These are phyloP conservation scores for Herpetotheres cachinnans DNA, from an alignment of 2,113 vertebrate genomes.

Conservation along the genomic window DNA sequence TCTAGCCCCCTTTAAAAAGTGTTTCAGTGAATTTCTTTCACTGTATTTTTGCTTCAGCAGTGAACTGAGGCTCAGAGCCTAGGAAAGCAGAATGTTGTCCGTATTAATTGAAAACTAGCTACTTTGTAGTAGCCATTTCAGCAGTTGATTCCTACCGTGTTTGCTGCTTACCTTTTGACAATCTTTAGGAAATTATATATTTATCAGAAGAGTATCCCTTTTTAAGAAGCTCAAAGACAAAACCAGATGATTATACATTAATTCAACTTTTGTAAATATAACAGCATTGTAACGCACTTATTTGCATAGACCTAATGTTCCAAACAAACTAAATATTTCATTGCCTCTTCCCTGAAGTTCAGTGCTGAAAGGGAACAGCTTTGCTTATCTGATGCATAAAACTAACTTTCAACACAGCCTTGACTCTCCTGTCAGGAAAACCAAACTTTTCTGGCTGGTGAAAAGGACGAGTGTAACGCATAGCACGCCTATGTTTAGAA, in stretches of 20 bases:
- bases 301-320: background rate
- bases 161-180: background rate
- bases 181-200: background rate
- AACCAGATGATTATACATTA: rapidly evolving
- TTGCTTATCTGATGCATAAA: background rate
- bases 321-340: background rate
- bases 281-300: rapidly evolving
- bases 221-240: background rate
- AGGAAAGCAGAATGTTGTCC: background rate
- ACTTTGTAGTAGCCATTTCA: background rate
- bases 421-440: background rate
- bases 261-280: background rate
- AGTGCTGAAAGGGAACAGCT: background rate
- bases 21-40: background rate
- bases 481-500: background rate
- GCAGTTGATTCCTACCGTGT: background rate
- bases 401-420: background rate
- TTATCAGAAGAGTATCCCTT: background rate
- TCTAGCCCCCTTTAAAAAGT: background rate
- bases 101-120: background rate
- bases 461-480: rapidly evolving
- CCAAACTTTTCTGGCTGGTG: background rate
- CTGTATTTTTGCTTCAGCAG: background rate
- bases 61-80: background rate
- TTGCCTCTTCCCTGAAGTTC: background rate